These are phyloP conservation scores for Pteropus rufus DNA, from an alignment of 2,797 vertebrate species.

Conservation along the genomic window DNA sequence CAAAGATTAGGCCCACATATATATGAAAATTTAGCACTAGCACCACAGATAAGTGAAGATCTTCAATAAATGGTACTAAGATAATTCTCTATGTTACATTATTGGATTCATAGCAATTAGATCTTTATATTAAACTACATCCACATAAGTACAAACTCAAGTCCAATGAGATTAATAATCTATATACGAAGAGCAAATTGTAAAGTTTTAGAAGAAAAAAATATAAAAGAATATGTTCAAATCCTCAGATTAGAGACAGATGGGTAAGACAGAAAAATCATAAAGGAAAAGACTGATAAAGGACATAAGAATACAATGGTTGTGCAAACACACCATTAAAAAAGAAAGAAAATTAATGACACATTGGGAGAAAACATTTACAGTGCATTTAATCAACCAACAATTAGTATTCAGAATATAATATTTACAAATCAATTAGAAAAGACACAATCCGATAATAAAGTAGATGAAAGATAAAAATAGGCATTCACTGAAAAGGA, in stretches of 20 bases:
- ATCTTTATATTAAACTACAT: background rate
- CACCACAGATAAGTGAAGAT: background rate
- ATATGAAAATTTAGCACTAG: background rate
- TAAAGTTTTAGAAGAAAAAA: background rate
- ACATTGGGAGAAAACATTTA: conserved; percentile 14
- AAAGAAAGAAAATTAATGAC: background rate
- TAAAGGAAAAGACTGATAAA: background rate
- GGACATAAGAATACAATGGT: background rate
- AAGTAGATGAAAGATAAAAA: background rate
- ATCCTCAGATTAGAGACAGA: background rate
- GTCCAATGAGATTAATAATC: background rate
- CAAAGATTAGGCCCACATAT: background rate
- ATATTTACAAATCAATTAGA: background rate
- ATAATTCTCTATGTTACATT: background rate
- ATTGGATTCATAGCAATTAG: background rate
- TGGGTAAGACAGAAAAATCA: background rate
- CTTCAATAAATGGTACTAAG: background rate
- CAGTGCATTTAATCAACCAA: background rate
- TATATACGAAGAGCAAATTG: background rate
- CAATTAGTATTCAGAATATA: background rate
- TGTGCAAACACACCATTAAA: background rate
- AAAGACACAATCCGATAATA: background rate
- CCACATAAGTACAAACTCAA: background rate
- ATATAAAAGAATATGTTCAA: background rate
- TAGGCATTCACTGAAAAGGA: background rate